Evolutionary conservation across 2,113 vertebrate genomes (phyloP).

Genomic region (Calonectris borealis): DNA sequence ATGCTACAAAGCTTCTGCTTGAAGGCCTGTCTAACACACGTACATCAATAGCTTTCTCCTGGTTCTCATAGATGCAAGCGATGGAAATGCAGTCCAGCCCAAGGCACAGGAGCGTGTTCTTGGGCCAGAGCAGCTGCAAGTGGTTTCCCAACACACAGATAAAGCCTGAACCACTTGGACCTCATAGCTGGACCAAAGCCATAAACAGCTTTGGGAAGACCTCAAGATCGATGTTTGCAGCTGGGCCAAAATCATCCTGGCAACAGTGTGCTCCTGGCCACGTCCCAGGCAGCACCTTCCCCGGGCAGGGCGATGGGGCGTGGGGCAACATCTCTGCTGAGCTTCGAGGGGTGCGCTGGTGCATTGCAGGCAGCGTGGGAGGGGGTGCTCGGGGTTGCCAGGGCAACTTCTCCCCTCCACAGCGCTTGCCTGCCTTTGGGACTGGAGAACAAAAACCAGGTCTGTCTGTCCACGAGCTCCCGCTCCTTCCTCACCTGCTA

Average conservation of each 20-base stretch:
- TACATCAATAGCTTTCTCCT: background rate
- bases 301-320: background rate
- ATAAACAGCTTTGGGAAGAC: background rate
- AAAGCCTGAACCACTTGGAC: background rate
- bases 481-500: background rate
- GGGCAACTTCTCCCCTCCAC: background rate
- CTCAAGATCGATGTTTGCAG: background rate
- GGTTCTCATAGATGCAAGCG: background rate
- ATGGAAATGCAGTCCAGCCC: background rate
- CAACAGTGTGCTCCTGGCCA: background rate
- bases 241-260: background rate
- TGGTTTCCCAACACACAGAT: background rate
- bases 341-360: background rate
- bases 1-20: background rate
- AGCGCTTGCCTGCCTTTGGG: background rate
- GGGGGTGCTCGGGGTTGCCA: background rate
- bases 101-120: background rate
- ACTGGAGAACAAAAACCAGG: background rate
- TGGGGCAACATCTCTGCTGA: background rate
- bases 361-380: background rate
- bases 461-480: background rate
- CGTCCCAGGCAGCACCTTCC: background rate
- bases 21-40: background rate
- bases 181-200: background rate
- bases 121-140: slow-evolving; percentile 18